phyloP scores from a whole-genome alignment of 2,888 invertebrate genomes.

The Achlya flavicornis region DNA sequence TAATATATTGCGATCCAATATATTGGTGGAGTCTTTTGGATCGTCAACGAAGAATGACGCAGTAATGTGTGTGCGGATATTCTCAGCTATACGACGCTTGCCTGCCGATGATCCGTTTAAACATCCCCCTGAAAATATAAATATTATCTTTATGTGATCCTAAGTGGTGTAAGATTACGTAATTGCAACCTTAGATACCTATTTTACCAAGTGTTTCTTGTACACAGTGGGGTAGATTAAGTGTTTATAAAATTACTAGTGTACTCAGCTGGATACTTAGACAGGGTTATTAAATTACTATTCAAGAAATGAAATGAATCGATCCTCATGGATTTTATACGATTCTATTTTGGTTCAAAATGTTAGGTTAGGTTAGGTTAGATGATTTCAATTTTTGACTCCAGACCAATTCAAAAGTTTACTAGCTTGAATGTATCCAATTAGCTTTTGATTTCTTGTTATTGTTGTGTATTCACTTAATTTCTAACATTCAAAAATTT shows the following conservation, averaged over 20 bases:
- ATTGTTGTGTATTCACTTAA: no score
- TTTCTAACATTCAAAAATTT: no score
- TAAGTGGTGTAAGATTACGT: not conserved
- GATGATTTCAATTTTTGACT: no score
- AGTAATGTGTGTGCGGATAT: slow-evolving; percentile 64
- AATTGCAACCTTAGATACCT: not conserved
- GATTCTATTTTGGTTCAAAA: no score
- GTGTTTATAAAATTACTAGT: not conserved
- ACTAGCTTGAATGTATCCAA: no score
- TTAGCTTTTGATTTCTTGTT: no score
- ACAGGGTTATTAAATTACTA: no score
- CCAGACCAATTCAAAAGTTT: no score
- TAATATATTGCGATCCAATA: slow-evolving; percentile 60
- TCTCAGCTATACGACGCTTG: slow-evolving; percentile 87
- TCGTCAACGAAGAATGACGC: slow-evolving; percentile 69
- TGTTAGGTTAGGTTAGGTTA: no score
- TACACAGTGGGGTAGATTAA: not conserved
- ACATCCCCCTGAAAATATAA: slow-evolving; percentile 85
- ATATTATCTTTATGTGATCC: slow-evolving; percentile 1
- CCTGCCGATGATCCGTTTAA: slow-evolving; percentile 89
- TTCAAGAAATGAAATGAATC: no score
- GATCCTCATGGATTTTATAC: no score
- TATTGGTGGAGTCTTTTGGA: slow-evolving; percentile 49
- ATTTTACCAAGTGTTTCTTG: not conserved
- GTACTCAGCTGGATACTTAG: no score